Evolutionary conservation across 1,140 invertebrate species (phyloP).

Genomic region (Nephila pilipes): DNA sequence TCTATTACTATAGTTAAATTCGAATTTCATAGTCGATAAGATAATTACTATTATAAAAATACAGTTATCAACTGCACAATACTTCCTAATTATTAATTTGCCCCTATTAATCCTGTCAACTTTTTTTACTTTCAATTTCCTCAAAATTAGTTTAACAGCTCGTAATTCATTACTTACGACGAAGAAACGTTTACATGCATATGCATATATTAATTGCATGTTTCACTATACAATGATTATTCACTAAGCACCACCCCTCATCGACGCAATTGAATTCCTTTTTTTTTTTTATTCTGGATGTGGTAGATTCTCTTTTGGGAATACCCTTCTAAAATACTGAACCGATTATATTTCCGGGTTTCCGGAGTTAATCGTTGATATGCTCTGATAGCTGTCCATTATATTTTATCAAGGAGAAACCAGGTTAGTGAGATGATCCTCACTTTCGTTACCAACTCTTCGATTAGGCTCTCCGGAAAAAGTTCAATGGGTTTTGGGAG

Average conservation of each 20-base stretch:
- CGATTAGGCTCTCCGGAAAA: not conserved
- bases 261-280: not conserved
- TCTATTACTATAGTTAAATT: no score
- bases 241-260: not conserved
- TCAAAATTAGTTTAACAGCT: no score
- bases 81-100: no score
- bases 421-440: conserved; percentile 32
- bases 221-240: not conserved
- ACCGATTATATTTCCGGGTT: conserved; percentile 29
- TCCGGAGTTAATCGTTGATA: not conserved
- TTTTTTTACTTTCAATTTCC: no score
- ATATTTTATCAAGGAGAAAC: not conserved
- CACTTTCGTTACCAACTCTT: not conserved
- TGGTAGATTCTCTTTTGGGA: not conserved
- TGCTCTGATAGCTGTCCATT: conserved; percentile 20
- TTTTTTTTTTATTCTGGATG: no score
- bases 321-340: not conserved
- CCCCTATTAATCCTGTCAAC: no score
- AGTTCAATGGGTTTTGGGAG: no score
- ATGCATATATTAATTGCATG: not conserved
- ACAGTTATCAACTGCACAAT: no score
- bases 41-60: no score
- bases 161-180: not conserved
- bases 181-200: not conserved
- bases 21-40: no score